Evolutionary conservation across 2,797 vertebrate species (phyloP), one percentile per base, ranked within the genome.

Genomic region (Sparidentex hasta): DNA sequence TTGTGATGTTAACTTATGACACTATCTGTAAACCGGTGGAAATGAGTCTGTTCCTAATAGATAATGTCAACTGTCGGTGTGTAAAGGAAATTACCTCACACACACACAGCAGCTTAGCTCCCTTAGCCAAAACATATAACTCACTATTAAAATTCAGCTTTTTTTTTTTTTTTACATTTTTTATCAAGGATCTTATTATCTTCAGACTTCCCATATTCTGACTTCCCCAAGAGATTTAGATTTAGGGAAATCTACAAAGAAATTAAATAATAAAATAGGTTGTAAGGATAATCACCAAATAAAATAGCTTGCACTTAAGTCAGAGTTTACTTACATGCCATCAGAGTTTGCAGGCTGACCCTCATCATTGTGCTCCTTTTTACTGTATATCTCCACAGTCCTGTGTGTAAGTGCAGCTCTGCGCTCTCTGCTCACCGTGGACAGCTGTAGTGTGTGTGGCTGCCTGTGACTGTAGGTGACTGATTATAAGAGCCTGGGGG

Each of bases 321-420:
- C 7, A 43, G 18, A 61, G 43, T 61, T 61, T 83, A 87, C 87
- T 85, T 55, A 85, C 87, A 78, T 83, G 58, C 74, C 62, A 77
- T 51, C 48, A 83, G 62, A 23, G 27, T 58, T 13, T 12, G 23
- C 57, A 58, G 72, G 55, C 43, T 20, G 72, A 66, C 25, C 65
- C 18, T 74, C 72, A 63, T 68, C 48, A 52, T 74, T 58, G 62
- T 83, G 7, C 16, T 68, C 16, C 27, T 65, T 29, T 29, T 63
- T 17, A 9, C 21, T 46, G 23, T 59, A 17, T 25, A 41, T 65
- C 23, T 57, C 50, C 43, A 14, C 43, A 64, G 56, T 56, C 48
- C 33, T 5, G 29, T 69, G 65, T 56, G 57, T 17, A 13, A 29
- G 38, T 65, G 67, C 23, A 29, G 74, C 68, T 66, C 47, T 47